Percentiles rank a stretch among this genome's conserved stretches.
Conservation (phyloP, 1,140 invertebrate species). For the Schlechtendalia chinensis region DNA sequence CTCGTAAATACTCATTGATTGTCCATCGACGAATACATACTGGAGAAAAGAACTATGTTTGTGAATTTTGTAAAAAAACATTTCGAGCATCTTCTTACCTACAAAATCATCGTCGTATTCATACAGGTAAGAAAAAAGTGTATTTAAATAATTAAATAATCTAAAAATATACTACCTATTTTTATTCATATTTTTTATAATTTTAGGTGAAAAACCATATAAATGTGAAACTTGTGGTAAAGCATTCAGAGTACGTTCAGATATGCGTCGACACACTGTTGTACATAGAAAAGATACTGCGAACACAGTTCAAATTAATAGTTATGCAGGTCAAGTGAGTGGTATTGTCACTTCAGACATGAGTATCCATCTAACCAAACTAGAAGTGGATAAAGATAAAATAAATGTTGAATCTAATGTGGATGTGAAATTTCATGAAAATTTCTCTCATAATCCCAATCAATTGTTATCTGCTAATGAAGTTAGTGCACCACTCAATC, state of each 20-base stretch:
- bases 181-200: not conserved
- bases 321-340: conserved; percentile 43
- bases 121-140: conserved; percentile 66
- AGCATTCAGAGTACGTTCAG: conserved; percentile 79
- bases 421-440: conserved; percentile 41
- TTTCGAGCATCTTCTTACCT: conserved; percentile 83
- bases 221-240: conserved; percentile 75
- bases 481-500: conserved; percentile 41
- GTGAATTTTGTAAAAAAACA: conserved; percentile 79
- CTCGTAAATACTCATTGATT: conserved; percentile 89
- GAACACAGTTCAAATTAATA: conserved; percentile 41
- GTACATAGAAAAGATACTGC: conserved; percentile 66
- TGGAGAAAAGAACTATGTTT: conserved; percentile 83
- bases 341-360: conserved; percentile 32
- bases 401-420: conserved; percentile 7
- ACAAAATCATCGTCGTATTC: conserved; percentile 84
- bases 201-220: conserved; percentile 74
- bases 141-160: not conserved
- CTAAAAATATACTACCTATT: not conserved
- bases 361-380: conserved; percentile 36
- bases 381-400: conserved; percentile 39
- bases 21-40: conserved; percentile 87
- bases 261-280: conserved; percentile 83
- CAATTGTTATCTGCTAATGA: conserved; percentile 25
- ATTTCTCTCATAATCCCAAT: conserved; percentile 38